Conservation (phyloP, 2,888 invertebrate genomes). For the Scaptomyza parva region DNA sequence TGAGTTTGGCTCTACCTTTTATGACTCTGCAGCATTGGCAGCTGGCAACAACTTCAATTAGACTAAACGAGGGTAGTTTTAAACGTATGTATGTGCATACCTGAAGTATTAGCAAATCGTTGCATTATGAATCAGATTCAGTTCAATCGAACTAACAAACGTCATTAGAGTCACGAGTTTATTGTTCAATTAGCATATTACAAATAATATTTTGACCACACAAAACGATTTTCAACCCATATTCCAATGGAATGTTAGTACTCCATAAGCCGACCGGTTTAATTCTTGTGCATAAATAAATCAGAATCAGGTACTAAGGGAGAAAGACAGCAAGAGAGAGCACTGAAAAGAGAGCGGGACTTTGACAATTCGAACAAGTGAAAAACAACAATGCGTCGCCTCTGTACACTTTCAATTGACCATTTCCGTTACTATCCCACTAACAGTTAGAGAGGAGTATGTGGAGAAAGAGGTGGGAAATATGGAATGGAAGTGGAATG, state of each 20-base stretch:
- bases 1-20: slow-evolving; percentile 38
- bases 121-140: no score
- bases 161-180: no score
- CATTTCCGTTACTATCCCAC: slow-evolving; percentile 41
- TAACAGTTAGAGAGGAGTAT: neutral
- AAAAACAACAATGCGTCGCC: slow-evolving; percentile 40
- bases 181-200: no score
- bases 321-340: slow-evolving; percentile 3
- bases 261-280: slow-evolving; percentile 16
- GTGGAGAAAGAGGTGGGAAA: neutral
- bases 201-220: no score
- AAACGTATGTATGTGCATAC: neutral
- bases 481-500: slow-evolving; percentile 4
- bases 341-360: neutral
- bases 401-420: slow-evolving; percentile 59
- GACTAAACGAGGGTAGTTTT: slow-evolving; percentile 40
- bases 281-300: slow-evolving; percentile 31
- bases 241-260: no score
- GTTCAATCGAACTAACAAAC: no score
- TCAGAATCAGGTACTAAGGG: slow-evolving; percentile 14
- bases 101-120: no score
- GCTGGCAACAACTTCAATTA: slow-evolving; percentile 53
- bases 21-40: slow-evolving; percentile 34
- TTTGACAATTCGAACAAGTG: slow-evolving; percentile 16
- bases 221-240: no score